phyloP scores from a whole-genome alignment of 2,113 vertebrate species.

The Carassius carassius region DNA sequence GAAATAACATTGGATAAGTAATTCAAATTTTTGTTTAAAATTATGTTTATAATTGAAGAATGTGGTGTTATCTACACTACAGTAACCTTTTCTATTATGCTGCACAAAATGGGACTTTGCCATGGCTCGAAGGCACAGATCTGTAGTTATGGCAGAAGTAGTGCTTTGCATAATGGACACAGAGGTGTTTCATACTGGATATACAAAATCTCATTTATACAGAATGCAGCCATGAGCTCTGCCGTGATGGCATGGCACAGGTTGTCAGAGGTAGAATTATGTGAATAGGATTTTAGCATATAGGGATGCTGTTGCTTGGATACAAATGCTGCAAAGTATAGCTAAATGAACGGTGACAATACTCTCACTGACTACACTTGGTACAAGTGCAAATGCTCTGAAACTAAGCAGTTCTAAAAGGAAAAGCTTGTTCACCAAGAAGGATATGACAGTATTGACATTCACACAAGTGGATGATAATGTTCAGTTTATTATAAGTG shows the following conservation, averaged over 20 bases:
- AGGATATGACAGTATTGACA: neutral
- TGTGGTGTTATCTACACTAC: conserved; percentile 6
- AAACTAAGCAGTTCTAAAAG: neutral
- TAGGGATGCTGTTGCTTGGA: conserved; percentile 46
- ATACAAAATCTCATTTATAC: neutral
- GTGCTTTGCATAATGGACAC: neutral
- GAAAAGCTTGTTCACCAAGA: neutral
- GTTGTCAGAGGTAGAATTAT: conserved; percentile 29
- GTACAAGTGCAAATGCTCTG: neutral
- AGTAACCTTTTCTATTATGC: neutral
- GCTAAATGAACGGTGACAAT: conserved; percentile 42
- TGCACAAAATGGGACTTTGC: neutral
- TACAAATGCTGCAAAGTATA: conserved; percentile 34
- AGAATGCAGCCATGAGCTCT: neutral
- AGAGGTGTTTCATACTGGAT: neutral
- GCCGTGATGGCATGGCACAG: neutral
- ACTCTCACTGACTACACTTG: conserved; percentile 28
- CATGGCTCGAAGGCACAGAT: neutral
- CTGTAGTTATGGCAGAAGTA: neutral
- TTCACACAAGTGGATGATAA: neutral
- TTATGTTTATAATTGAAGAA: neutral
- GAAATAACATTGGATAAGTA: neutral
- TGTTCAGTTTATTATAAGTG: neutral
- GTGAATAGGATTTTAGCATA: neutral
- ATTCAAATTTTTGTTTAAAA: neutral